Evolutionary conservation across 1,140 invertebrate species (phyloP).

Genomic region (Aricia agestis): DNA sequence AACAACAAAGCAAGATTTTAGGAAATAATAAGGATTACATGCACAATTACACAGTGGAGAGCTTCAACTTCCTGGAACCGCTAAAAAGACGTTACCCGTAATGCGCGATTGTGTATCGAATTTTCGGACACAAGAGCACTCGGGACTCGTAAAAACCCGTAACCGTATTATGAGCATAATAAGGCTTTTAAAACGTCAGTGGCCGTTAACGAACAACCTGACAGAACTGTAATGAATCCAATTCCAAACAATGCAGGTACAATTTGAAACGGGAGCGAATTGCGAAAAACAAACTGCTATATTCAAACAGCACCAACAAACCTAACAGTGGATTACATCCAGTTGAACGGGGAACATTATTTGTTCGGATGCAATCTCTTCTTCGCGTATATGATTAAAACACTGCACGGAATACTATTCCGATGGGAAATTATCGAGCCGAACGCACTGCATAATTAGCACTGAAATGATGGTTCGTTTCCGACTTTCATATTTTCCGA

Average conservation of each 20-base stretch:
- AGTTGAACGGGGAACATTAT: conserved; percentile 50
- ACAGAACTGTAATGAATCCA: conserved; percentile 31
- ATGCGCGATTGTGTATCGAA: conserved; percentile 8
- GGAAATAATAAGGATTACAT: background rate
- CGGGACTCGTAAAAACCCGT: conserved; percentile 4
- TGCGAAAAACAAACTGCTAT: conserved; percentile 47
- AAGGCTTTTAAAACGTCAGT: conserved; percentile 24
- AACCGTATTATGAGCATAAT: conserved; percentile 10
- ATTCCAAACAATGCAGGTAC: conserved; percentile 32
- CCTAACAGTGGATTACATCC: conserved; percentile 61
- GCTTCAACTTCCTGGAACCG: background rate
- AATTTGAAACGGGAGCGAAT: conserved; percentile 37
- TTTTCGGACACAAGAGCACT: conserved; percentile 14
- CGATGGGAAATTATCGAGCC: conserved; percentile 67
- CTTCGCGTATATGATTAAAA: conserved; percentile 70
- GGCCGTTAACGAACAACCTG: conserved; percentile 18
- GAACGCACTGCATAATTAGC: conserved; percentile 69
- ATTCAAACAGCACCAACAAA: conserved; percentile 56
- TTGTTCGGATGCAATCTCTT: conserved; percentile 69
- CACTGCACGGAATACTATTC: conserved; percentile 58
- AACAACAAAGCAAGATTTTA: background rate
- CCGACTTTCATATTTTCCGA: conserved; percentile 21
- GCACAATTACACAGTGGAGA: background rate
- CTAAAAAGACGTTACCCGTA: conserved; percentile 8
- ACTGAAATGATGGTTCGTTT: conserved; percentile 38